Percentiles rank a stretch among this genome's conserved stretches.
Evolutionary conservation across 2,113 vertebrate genomes (phyloP).

Genomic region (Halcyon malimbica): DNA sequence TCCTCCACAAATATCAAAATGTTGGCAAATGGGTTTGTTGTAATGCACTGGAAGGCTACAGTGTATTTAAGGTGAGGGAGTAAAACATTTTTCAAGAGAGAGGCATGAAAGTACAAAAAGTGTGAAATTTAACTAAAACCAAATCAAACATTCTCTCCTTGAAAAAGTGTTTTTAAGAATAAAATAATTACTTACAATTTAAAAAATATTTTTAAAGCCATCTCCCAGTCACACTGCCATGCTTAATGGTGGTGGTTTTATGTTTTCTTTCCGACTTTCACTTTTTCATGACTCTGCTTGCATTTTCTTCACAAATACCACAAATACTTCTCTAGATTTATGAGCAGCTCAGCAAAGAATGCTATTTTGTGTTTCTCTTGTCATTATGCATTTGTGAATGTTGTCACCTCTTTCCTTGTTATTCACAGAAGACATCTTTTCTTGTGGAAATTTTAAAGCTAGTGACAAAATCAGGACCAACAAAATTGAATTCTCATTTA

Average conservation of each 20-base stretch:
- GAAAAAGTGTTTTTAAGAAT: neutral
- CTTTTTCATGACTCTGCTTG: neutral
- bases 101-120: neutral
- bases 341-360: neutral
- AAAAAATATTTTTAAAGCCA: neutral
- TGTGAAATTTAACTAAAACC: neutral
- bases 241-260: neutral
- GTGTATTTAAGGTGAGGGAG: neutral
- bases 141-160: neutral
- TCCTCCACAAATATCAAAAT: neutral
- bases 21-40: neutral
- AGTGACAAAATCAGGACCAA: neutral
- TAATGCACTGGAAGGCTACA: neutral
- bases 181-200: neutral
- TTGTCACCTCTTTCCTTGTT: conserved; percentile 9
- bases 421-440: neutral
- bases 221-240: neutral
- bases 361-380: neutral
- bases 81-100: neutral
- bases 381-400: neutral
- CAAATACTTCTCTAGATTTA: neutral
- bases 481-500: neutral
- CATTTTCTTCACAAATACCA: neutral
- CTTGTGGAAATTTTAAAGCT: neutral
- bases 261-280: neutral